A percentile compares a stretch with the other conserved stretches of the same genome.
Conservation (phyloP, 2,797 vertebrate species). For the Apogon talboti region DNA sequence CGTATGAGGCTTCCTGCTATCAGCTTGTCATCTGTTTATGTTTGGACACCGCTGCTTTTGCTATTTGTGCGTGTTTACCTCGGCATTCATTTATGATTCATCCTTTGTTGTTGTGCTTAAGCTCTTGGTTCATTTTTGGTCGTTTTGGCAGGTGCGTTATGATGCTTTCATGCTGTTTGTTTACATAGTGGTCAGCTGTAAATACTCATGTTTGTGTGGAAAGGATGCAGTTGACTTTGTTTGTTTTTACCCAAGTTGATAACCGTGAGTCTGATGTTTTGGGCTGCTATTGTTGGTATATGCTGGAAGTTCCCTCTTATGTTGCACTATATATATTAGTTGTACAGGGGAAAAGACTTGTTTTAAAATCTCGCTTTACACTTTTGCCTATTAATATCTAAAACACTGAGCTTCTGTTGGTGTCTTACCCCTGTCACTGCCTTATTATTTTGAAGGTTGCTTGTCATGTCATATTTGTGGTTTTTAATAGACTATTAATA, state of each 20-base stretch:
- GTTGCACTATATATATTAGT: neutral
- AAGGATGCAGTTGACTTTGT: constrained; percentile 10
- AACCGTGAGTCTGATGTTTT: too few species aligned
- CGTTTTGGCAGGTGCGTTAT: constrained; percentile 49
- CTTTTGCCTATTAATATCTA: constrained; percentile 53
- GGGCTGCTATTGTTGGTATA: neutral
- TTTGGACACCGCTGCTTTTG: constrained; percentile 38
- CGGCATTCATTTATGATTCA: constrained; percentile 40
- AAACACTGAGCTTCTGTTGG: constrained; percentile 29
- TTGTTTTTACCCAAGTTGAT: constrained; percentile 10
- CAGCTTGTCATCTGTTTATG: constrained; percentile 3
- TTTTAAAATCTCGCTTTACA: constrained; percentile 8
- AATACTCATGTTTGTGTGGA: constrained; percentile 13
- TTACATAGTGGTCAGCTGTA: constrained; percentile 26
- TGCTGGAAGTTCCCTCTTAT: constrained; percentile 1
- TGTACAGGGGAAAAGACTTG: too few species aligned
- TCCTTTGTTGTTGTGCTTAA: constrained; percentile 26
- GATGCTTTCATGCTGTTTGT: constrained; percentile 33
- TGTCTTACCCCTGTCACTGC: constrained; percentile 9
- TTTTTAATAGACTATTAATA: neutral
- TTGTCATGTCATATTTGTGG: constrained; percentile 3
- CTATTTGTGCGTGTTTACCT: constrained; percentile 43
- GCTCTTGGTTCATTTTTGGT: constrained; percentile 17
- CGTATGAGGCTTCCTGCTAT: neutral
- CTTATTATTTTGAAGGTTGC: constrained; percentile 11